Percentiles rank a stretch among this genome's conserved stretches.
Evolutionary conservation across 2,113 vertebrate species (phyloP).

Genomic region (Mormyrus iriodes): DNA sequence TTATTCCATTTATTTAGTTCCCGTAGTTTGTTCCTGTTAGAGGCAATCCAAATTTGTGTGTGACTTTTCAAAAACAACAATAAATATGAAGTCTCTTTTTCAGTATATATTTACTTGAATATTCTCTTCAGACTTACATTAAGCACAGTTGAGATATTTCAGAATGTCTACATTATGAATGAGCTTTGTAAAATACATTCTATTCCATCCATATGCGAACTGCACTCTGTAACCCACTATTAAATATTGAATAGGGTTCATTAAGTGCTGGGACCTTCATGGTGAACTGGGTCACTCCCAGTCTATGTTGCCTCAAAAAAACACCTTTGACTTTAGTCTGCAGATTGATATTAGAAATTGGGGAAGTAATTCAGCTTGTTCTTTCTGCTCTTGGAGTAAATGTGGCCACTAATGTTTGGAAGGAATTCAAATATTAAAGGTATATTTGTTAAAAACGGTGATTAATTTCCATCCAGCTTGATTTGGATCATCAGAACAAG

Average conservation of each 20-base stretch:
- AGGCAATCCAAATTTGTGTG: not conserved
- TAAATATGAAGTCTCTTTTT: not conserved
- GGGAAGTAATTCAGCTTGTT: not conserved
- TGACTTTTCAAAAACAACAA: not conserved
- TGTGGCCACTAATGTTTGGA: not conserved
- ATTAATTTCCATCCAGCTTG: not conserved
- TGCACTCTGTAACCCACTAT: constrained; percentile 37
- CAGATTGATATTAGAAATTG: not conserved
- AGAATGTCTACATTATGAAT: constrained; percentile 25
- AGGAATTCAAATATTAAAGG: not conserved
- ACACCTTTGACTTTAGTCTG: not conserved
- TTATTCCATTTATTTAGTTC: not conserved
- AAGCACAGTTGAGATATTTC: constrained; percentile 5
- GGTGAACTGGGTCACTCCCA: constrained; percentile 51
- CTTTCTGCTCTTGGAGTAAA: not conserved
- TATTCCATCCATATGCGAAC: not conserved
- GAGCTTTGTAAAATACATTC: constrained; percentile 33
- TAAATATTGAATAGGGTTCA: constrained; percentile 52
- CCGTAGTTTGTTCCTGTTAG: not conserved
- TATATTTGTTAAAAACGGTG: not conserved
- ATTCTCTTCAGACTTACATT: constrained; percentile 1
- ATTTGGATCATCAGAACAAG: not conserved
- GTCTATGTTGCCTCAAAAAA: constrained; percentile 34
- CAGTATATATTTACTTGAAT: not conserved
- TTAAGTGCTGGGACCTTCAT: constrained; percentile 47